Evolutionary conservation across 2,797 vertebrate genomes (phyloP).

Genomic region (Selene dorsalis): DNA sequence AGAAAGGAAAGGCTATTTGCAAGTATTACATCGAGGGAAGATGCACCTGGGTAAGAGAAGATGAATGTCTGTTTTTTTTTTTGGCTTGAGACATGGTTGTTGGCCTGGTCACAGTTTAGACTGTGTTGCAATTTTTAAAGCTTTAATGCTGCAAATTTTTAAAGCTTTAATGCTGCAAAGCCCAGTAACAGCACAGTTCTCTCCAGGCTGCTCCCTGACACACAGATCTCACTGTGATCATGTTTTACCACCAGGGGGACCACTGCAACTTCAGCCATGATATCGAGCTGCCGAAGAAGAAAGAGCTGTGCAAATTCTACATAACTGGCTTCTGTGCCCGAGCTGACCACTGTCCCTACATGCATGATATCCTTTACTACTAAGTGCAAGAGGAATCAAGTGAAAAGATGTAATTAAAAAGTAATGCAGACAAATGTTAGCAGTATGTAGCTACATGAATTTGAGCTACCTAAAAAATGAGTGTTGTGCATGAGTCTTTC

Average conservation of each 20-base stretch:
- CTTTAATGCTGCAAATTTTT: background rate
- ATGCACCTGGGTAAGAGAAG: slow-evolving; percentile 91
- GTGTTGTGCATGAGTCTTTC: background rate
- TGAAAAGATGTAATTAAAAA: background rate
- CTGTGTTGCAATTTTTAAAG: background rate
- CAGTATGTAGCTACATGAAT: background rate
- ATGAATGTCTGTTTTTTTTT: background rate
- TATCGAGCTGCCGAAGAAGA: slow-evolving; percentile 95
- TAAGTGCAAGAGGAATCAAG: background rate
- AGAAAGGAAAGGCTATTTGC: slow-evolving; percentile 98
- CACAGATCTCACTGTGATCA: slow-evolving; percentile 8
- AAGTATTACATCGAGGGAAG: slow-evolving; percentile 97
- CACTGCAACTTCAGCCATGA: slow-evolving; percentile 99
- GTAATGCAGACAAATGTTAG: background rate
- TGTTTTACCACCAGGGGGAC: slow-evolving; percentile 86
- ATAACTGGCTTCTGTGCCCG: slow-evolving; percentile 95
- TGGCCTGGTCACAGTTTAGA: background rate
- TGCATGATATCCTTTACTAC: slow-evolving; percentile 96
- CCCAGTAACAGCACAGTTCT: background rate
- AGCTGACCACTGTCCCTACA: slow-evolving; percentile 95
- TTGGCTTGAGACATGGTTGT: background rate
- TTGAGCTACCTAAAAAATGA: background rate
- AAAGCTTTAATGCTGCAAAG: background rate
- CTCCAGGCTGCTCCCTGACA: background rate
- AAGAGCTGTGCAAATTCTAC: slow-evolving; percentile 98